These are phyloP conservation scores for Anser brachyrhynchus DNA, from an alignment of 2,113 vertebrate species.

Conservation along the genomic window DNA sequence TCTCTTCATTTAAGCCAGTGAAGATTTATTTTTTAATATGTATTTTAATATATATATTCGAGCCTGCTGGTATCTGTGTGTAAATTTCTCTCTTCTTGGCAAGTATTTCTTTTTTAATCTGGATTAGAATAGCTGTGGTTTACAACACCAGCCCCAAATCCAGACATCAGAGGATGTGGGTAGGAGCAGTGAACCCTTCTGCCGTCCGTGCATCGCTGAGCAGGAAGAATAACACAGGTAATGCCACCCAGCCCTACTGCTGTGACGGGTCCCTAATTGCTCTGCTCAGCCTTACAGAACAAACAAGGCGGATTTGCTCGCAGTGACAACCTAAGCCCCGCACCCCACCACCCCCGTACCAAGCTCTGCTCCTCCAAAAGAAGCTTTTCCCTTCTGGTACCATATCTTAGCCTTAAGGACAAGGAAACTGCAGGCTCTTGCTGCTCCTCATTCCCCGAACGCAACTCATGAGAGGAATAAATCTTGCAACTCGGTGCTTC, in stretches of 20 bases:
- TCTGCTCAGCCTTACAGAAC: neutral
- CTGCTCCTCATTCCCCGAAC: neutral
- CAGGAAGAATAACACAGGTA: neutral
- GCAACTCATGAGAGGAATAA: neutral
- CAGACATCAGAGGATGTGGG: conserved; percentile 52
- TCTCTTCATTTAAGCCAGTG: no score
- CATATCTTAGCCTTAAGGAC: neutral
- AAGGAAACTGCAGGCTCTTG: neutral
- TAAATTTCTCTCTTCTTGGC: neutral
- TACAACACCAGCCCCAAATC: neutral
- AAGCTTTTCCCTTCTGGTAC: neutral
- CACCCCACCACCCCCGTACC: neutral
- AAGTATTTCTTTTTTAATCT: neutral
- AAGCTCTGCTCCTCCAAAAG: neutral
- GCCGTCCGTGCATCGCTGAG: neutral
- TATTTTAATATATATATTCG: neutral
- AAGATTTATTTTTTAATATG: no score
- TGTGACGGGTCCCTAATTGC: rapidly evolving
- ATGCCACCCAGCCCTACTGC: neutral
- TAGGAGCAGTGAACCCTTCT: neutral
- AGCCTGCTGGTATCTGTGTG: neutral
- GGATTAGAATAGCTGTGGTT: conserved; percentile 58
- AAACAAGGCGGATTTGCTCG: neutral
- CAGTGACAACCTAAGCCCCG: neutral
- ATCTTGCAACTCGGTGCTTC: neutral